Percentiles rank a stretch among this genome's conserved stretches.
These are phyloP conservation scores for Mirounga angustirostris DNA, from an alignment of 2,113 vertebrate genomes.

Conservation along the genomic window DNA sequence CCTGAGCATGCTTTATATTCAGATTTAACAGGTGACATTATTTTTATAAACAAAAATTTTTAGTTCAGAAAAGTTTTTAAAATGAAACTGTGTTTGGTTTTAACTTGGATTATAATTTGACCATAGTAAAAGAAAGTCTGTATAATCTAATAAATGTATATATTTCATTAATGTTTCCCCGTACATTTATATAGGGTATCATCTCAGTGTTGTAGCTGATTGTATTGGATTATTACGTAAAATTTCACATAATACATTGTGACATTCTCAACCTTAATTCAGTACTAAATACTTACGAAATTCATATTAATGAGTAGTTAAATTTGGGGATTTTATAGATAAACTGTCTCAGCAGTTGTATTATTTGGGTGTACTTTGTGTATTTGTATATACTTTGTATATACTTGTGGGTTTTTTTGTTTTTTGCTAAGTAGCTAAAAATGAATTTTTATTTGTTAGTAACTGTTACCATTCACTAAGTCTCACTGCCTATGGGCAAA, in stretches of 20 bases:
- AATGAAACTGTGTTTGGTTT: slow-evolving; percentile 35
- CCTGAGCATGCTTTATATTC: not conserved
- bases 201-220: slow-evolving; percentile 10
- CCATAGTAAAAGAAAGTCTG: not conserved
- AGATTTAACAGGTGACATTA: not conserved
- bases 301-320: slow-evolving; percentile 18
- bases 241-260: not conserved
- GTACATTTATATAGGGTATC: not conserved
- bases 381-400: not conserved
- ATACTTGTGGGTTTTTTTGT: not conserved
- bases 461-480: not conserved
- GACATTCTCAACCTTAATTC: not conserved
- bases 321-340: slow-evolving; percentile 38
- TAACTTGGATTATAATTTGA: slow-evolving; percentile 41
- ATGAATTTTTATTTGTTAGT: slow-evolving; percentile 29
- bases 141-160: slow-evolving; percentile 47
- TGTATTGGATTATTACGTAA: slow-evolving; percentile 50
- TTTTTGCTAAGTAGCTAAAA: slow-evolving; percentile 28
- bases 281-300: slow-evolving; percentile 43
- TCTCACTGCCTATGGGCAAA: not conserved
- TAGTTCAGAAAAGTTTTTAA: slow-evolving; percentile 50
- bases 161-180: slow-evolving; percentile 51
- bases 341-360: slow-evolving; percentile 46
- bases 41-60: slow-evolving; percentile 43
- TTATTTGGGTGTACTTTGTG: not conserved